Evolutionary conservation across 2,113 vertebrate species (phyloP), one percentile per base, ranked within the genome.

Genomic region (Martes martes): DNA sequence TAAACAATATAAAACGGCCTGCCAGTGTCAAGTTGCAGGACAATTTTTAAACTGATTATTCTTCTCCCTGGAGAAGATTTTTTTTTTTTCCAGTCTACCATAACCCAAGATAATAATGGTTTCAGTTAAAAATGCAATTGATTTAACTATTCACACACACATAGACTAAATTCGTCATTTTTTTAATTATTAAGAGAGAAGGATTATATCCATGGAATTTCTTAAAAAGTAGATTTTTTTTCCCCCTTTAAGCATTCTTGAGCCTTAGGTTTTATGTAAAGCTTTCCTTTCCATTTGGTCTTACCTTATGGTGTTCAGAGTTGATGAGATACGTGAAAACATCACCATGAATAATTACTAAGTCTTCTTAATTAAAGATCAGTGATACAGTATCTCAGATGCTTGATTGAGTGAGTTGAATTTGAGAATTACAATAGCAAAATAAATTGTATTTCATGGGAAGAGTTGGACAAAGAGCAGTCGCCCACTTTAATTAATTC

Each of bases 1-100:
- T 67, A 23, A 52, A 24, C 45, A 15, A 6, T 24, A 2, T 47
- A 45, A 88, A 73, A 71, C n/a, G 24, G 33, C 39, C 28, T 61
- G 26, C 2, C 6, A 55, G 31, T 42, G 26, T 52, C 45, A 36
- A 81, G 31, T 26, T 59, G 4, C 47, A 13, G 42, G 21, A 42
- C 81, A 13, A 4, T n/a, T 67, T 82, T 97, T 85, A 65, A 81
- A 67, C 79, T 85, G 88, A 55, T 97, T 96, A 42, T 1, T 2
- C 69, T 94, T 97, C 94, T 97, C 86, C 52, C 55, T 52, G 15
- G 52, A 92, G 92, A 31, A 52, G 74, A 18, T 52, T 28, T 15
- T 94, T 97, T 61, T 61, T 61, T 61, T 67, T 97, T 90, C 33
- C 94, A 91, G 39, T 26, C 45, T 61, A 3, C 67, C n/a, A 83